Base-by-base conservation (phyloP, 2,888 invertebrate genomes). In the Noctua comes region DNA sequence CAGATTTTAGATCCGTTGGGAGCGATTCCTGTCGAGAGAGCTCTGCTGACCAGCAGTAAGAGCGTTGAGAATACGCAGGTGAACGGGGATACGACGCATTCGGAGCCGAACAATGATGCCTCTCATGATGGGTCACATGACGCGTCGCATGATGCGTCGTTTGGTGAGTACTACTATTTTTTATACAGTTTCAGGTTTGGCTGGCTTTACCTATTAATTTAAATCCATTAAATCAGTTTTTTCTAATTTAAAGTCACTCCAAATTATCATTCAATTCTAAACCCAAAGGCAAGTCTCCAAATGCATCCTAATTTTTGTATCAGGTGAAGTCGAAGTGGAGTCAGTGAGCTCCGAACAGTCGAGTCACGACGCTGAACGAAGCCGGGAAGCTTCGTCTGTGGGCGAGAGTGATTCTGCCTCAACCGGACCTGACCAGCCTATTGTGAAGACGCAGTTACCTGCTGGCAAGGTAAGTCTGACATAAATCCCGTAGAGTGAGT, bases 401-500 rank as follows among this genome's bases (percentile, higher is more conserved):
- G 96, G 96, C 3, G 96, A 96, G 87, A 96, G 96, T 62, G 97
- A 97, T 89, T 97, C 97, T 72, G 97, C 97, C 59, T 97, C 97
- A n/a, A 96, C 97, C 0, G 96, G 96, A 0, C 92, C 93, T 10
- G 97, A 98, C 88, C 97, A 97, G 73, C 96, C 95, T 70, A 95
- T 97, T 73, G 97, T 98, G 13, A 97, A 97, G 90, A 97, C 98
- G 5, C 97, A 98, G 89, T 92, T 98, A 85, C 97, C 98, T 31
- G 97, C 98, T n/a, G 98, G 98, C 82, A 98, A 98, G 97, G 98
- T 98, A 88, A 75, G 59, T 13, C 46, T 43, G 40, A n/a, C 40
- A 6, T 66, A n/a, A 1, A 16, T n/a, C 43, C 11, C 4, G 11
- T 64, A 11, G 11, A 31, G 24, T 54, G 4, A 24, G 54, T 54